Base-by-base conservation (phyloP, 2,797 vertebrate species). In the Gallinago solitaria region DNA sequence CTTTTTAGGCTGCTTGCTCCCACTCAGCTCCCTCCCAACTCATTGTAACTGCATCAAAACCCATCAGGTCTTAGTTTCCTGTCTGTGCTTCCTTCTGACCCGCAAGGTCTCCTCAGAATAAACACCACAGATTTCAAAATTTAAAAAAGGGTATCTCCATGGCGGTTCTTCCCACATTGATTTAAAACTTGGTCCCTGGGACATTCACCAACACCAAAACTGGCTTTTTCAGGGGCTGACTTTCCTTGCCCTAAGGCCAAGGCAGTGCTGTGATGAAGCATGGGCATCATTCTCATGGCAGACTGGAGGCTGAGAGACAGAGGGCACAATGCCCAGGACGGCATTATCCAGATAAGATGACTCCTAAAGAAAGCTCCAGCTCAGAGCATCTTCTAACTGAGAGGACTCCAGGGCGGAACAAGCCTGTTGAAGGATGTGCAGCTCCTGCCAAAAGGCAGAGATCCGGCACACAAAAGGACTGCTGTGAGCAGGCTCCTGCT, bases 251-350 rank as follows among this genome's bases (percentile, higher is more conserved):
- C 68, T 80, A 64, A 73, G 54, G 37, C 53, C 77, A 67, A 27
- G 11, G 35, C 23, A 65, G 53, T 16, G 43, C 45, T 47, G 30
- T 16, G 32, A 81, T 20, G 19, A 28, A 41, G 32, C 2, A 3
- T 16, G 45, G 43, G 45, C n/a, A 78, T n/a, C 41, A 16, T 13
- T 75, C 23, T 45, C 61, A 45, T 1, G 1, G 45, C 5, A 5
- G 23, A 57, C 8, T 1, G 2, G 6, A 67, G 25, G 20, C 61
- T 35, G 33, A 32, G 51, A 89, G 12, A 51, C 54, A 57, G 57
- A 76, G 18, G 12, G 6, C 65, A 59, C 0, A 0, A 70, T 30
- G 23, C 17, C 32, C 37, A 48, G 30, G n/a, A 75, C 2, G 45
- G 61, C 27, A 74, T 39, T 39, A 39, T 39, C 39, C 24, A 48